Evolutionary conservation across 2,797 vertebrate species (phyloP).

Genomic region (Macropus fuliginosus): DNA sequence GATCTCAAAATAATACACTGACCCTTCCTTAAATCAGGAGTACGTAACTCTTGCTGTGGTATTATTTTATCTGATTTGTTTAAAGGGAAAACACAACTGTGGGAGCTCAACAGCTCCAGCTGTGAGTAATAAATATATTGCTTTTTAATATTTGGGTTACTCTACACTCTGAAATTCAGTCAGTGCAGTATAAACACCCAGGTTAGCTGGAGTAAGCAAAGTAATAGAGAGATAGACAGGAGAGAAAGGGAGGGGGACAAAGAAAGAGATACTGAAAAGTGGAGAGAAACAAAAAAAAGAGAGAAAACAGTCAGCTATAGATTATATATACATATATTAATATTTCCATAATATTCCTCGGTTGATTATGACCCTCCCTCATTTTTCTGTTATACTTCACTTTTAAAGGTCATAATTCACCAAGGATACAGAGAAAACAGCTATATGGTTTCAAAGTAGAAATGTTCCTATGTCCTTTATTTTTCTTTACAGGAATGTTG

Average conservation of each 20-base stretch:
- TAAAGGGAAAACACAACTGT: background rate
- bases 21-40: background rate
- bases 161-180: background rate
- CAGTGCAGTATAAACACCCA: background rate
- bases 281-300: background rate
- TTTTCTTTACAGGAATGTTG: background rate
- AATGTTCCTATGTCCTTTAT: background rate
- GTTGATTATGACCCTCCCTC: background rate
- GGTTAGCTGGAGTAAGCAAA: background rate
- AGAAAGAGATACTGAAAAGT: background rate
- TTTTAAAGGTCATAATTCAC: background rate
- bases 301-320: background rate
- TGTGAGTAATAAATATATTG: background rate
- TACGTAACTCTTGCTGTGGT: background rate
- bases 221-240: background rate
- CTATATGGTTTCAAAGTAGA: background rate
- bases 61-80: background rate
- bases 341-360: background rate
- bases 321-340: background rate
- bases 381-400: background rate
- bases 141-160: background rate
- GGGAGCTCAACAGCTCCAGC: background rate
- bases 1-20: background rate
- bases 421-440: background rate
- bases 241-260: background rate